Conservation (phyloP, 1,140 invertebrate genomes). For the Drosophila arawakana region DNA sequence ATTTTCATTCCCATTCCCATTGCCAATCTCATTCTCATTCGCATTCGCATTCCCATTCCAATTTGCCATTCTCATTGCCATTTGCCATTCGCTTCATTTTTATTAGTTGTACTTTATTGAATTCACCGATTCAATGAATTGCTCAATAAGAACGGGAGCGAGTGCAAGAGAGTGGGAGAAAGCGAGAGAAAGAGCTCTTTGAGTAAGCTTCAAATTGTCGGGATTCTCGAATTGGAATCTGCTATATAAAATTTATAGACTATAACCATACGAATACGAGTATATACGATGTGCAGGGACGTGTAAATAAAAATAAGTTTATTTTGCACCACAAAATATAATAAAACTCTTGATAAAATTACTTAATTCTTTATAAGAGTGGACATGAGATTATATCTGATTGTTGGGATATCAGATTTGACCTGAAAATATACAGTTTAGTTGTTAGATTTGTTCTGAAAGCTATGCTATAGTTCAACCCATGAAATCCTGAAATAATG, state of each 20-base stretch:
- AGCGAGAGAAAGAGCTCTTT: slow-evolving; percentile 9
- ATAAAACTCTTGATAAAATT: neutral
- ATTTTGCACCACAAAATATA: neutral
- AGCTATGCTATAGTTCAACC: too few relatives aligned
- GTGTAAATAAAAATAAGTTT: neutral
- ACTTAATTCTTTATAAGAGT: neutral
- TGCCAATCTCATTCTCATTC: neutral
- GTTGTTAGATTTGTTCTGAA: too few relatives aligned
- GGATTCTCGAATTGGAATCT: slow-evolving; percentile 23
- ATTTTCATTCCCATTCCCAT: neutral
- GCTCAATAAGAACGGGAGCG: slow-evolving; percentile 56
- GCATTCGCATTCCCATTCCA: slow-evolving; percentile 26
- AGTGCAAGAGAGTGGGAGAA: too few relatives aligned
- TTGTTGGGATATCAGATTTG: too few relatives aligned
- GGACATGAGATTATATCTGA: too few relatives aligned
- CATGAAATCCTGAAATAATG: too few relatives aligned
- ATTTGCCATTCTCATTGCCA: slow-evolving; percentile 38
- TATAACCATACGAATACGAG: neutral
- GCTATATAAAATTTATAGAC: slow-evolving; percentile 10
- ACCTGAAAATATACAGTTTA: too few relatives aligned
- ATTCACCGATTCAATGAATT: slow-evolving; percentile 80
- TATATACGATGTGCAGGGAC: neutral
- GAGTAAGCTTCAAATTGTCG: slow-evolving; percentile 21
- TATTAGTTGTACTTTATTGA: slow-evolving; percentile 82
- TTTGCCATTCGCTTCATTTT: slow-evolving; percentile 65